Conservation (phyloP, 2,113 vertebrate genomes). For the Ptilorrhoa leucosticta region DNA sequence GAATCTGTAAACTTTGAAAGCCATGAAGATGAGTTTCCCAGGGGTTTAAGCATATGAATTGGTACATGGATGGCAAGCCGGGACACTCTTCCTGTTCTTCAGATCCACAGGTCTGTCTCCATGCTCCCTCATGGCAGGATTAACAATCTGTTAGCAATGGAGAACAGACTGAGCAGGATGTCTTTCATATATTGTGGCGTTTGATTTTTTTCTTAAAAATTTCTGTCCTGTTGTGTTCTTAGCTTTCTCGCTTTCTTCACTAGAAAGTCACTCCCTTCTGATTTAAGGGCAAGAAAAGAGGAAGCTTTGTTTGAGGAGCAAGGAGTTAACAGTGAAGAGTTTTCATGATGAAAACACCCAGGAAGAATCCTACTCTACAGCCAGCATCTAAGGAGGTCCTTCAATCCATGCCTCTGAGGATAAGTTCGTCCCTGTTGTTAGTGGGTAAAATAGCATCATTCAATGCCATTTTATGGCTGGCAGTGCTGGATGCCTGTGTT, state of each 20-base stretch:
- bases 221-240: neutral
- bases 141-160: neutral
- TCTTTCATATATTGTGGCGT: neutral
- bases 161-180: neutral
- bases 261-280: neutral
- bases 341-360: neutral
- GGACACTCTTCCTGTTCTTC: neutral
- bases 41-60: neutral
- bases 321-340: neutral
- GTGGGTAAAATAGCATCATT: neutral
- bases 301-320: neutral
- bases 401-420: neutral
- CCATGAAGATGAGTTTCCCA: neutral
- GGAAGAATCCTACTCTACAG: neutral
- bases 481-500: neutral
- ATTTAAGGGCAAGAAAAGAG: neutral
- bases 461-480: neutral
- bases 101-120: neutral
- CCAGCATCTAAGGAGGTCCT: neutral
- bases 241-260: neutral
- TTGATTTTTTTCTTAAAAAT: neutral
- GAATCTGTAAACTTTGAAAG: neutral
- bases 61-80: accelerated
- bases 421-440: neutral
- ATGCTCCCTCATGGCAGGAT: neutral